A percentile compares a stretch with the other conserved stretches of the same genome.
Conservation (phyloP, 2,113 vertebrate genomes). For the Pseudorhombus dupliciocellatus region DNA sequence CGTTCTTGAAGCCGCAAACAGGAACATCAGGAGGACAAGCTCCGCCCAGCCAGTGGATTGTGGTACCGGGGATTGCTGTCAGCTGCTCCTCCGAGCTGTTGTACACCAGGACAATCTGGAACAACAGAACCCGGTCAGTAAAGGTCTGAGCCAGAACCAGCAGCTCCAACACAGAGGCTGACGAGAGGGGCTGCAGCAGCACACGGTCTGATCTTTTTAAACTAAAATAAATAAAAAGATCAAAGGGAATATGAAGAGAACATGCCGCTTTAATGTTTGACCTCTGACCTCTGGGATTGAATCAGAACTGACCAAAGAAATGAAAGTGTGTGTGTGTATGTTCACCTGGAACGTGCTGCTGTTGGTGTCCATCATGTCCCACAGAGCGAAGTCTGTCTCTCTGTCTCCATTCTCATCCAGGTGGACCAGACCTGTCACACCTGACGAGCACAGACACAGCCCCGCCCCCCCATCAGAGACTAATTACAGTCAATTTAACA, state of each 20-base stretch:
- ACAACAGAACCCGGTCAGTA: not conserved
- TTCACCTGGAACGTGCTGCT: constrained; percentile 85
- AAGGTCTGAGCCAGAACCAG: no score
- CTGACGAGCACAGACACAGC: constrained; percentile 66
- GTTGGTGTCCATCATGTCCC: constrained; percentile 87
- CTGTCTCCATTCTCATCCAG: constrained; percentile 90
- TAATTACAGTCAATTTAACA: constrained; percentile 35
- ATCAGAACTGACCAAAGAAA: no score
- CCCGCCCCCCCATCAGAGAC: not conserved
- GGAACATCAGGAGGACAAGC: constrained; percentile 85
- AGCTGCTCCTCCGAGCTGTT: constrained; percentile 86
- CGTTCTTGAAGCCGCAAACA: constrained; percentile 88
- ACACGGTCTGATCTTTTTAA: no score
- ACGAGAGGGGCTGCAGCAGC: no score
- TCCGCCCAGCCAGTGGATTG: constrained; percentile 85
- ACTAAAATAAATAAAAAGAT: not conserved
- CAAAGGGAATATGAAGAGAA: no score
- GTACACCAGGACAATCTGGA: constrained; percentile 86
- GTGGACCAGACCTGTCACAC: constrained; percentile 87
- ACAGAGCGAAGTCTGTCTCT: constrained; percentile 92
- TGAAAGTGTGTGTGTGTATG: constrained; percentile 3
- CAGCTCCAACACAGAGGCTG: no score
- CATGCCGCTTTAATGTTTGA: no score
- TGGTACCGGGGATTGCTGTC: constrained; percentile 66
- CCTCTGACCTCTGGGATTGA: no score